Percentiles rank a stretch among this genome's conserved stretches.
These are phyloP conservation scores for Poeciliopsis gracilis DNA, from an alignment of 2,797 vertebrate species.

Conservation along the genomic window DNA sequence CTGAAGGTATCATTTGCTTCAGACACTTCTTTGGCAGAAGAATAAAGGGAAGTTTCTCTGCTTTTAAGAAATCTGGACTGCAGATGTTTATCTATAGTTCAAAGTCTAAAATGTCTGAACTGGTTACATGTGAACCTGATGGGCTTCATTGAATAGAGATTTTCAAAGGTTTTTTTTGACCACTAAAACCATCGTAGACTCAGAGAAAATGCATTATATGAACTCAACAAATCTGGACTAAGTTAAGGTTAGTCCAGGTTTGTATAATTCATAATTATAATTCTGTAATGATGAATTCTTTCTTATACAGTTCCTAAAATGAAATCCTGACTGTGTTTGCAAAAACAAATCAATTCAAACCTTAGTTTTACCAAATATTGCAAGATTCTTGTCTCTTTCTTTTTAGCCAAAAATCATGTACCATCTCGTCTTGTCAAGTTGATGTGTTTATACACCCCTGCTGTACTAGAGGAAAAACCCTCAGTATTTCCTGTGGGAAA, in stretches of 20 bases:
- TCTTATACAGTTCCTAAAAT: background rate
- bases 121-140: background rate
- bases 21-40: background rate
- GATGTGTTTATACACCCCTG: background rate
- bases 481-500: conserved; percentile 5
- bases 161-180: background rate
- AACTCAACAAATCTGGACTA: background rate
- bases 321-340: background rate
- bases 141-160: background rate
- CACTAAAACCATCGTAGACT: background rate
- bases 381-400: background rate
- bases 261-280: too few species aligned
- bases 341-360: background rate
- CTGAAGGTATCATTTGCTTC: background rate
- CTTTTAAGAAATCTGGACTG: background rate
- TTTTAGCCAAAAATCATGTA: background rate
- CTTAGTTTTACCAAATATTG: background rate
- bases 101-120: background rate
- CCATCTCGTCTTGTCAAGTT: background rate
- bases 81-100: background rate
- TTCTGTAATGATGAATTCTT: background rate
- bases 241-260: too few species aligned
- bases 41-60: background rate
- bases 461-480: background rate
- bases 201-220: background rate